phyloP scores from a whole-genome alignment of 2,113 vertebrate genomes.

The Pygoscelis adeliae region DNA sequence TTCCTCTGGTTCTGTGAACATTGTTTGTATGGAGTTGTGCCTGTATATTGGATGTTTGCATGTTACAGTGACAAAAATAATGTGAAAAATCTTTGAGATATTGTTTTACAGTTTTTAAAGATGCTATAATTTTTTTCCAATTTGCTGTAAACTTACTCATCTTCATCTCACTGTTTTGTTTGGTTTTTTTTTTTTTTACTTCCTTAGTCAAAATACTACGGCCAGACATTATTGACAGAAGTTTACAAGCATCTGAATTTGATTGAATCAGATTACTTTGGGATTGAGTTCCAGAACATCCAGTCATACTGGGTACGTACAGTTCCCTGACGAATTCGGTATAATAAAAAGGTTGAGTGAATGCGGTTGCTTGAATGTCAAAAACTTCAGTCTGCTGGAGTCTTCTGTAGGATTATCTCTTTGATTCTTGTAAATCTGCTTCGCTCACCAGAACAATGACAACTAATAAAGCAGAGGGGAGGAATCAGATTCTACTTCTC shows the following conservation, averaged over 20 bases:
- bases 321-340: neutral
- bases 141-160: neutral
- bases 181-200: neutral
- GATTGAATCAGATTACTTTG: slow-evolving; percentile 95
- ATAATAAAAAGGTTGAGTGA: neutral
- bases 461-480: neutral
- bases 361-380: neutral
- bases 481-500: neutral
- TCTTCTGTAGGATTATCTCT: neutral
- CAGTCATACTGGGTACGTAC: slow-evolving; percentile 90
- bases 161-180: neutral
- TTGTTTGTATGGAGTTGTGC: neutral
- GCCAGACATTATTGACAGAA: slow-evolving; percentile 82
- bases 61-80: neutral
- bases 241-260: slow-evolving; percentile 89
- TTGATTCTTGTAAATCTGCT: neutral
- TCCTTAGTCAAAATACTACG: slow-evolving; percentile 82
- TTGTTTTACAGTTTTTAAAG: neutral
- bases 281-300: slow-evolving; percentile 91
- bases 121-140: neutral
- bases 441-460: accelerated
- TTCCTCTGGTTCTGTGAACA: neutral
- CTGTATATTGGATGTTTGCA: neutral
- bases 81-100: neutral
- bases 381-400: neutral